A percentile compares a stretch with the other conserved stretches of the same genome.
phyloP scores from a whole-genome alignment of 2,113 vertebrate species.

The Hippocampus abdominalis region DNA sequence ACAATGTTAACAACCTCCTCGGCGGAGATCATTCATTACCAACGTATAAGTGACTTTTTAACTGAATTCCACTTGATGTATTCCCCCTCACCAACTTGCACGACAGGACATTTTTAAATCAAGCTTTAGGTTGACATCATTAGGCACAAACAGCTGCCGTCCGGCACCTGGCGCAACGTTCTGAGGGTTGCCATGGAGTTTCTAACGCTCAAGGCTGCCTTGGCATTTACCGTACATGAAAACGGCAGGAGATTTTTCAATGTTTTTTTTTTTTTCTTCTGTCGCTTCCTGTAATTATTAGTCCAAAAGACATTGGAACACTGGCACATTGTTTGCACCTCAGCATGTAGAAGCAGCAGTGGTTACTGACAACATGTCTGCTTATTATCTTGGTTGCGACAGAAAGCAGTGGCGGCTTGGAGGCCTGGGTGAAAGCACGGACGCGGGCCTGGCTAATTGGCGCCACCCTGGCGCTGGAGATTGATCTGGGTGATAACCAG shows the following conservation, averaged over 20 bases:
- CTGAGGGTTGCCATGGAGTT: neutral
- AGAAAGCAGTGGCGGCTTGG: neutral
- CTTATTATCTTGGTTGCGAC: neutral
- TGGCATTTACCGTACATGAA: neutral
- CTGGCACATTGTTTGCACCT: constrained; percentile 3
- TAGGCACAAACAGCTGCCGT: too few species aligned
- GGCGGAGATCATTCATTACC: too few species aligned
- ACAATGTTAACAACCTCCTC: too few species aligned
- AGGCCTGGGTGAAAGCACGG: neutral
- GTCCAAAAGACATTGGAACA: neutral
- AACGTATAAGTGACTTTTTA: too few species aligned
- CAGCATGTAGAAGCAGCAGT: neutral
- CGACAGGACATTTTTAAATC: too few species aligned
- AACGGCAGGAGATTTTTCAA: neutral
- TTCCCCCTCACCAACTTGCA: too few species aligned
- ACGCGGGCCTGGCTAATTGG: neutral
- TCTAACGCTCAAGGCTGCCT: neutral
- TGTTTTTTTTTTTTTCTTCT: neutral
- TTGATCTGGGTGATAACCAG: neutral
- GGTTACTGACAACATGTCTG: neutral
- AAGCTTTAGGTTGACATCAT: neutral
- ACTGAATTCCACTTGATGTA: too few species aligned
- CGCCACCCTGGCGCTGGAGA: neutral
- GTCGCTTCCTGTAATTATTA: neutral
- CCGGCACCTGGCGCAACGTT: neutral